Percentiles rank a stretch among this genome's conserved stretches.
Evolutionary conservation across 53 echinoderm and acorn worm species (phyloP).

Genomic region (Echinarachnius parma): DNA sequence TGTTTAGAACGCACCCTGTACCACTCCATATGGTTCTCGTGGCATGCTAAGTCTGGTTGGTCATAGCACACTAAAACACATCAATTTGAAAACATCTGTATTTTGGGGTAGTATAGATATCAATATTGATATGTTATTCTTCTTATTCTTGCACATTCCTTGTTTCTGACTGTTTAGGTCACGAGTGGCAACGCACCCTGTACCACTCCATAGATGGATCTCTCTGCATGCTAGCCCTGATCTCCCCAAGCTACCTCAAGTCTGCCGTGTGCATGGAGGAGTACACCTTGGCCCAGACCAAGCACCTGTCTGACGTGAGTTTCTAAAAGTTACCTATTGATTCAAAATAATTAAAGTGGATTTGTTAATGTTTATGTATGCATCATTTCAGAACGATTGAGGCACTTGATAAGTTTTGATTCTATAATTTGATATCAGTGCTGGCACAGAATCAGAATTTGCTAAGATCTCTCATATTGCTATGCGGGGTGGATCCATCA

Average conservation of each 20-base stretch:
- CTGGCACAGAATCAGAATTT: no score
- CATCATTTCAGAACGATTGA: neutral
- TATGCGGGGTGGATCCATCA: no score
- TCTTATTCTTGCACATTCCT: no score
- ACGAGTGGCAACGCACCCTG: slow-evolving; percentile 45
- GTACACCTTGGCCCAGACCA: slow-evolving; percentile 76
- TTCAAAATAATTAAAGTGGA: no score
- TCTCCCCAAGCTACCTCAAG: slow-evolving; percentile 68
- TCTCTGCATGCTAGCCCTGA: slow-evolving; percentile 57
- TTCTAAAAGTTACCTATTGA: no score
- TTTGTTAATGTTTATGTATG: neutral
- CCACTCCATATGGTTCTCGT: slow-evolving; percentile 92
- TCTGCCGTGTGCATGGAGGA: slow-evolving; percentile 86
- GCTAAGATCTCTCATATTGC: no score
- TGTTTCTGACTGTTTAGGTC: no score
- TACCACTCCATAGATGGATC: slow-evolving; percentile 91
- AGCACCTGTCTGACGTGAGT: slow-evolving; percentile 76
- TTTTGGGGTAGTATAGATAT: neutral
- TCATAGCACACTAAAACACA: neutral
- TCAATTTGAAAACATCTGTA: neutral
- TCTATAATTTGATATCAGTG: no score
- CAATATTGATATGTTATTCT: neutral
- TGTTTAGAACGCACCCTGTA: slow-evolving; percentile 47
- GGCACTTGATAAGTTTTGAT: no score
- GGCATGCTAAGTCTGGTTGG: no score